These are phyloP conservation scores for Rutilus rutilus DNA, from an alignment of 2,113 vertebrate species.

Conservation along the genomic window DNA sequence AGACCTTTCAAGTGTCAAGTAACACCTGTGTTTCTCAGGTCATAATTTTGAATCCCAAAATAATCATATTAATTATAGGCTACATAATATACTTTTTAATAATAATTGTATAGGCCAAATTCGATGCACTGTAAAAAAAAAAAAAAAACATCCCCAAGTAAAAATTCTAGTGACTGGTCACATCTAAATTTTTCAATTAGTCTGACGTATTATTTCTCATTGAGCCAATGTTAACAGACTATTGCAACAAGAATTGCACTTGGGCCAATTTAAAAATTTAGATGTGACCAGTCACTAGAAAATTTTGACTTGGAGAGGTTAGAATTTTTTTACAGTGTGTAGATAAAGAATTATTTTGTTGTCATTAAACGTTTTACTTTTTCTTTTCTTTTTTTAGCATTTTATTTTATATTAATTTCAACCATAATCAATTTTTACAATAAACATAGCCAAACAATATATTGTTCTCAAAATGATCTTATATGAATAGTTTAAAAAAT, in stretches of 20 bases:
- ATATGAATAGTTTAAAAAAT: not conserved
- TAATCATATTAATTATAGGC: not conserved
- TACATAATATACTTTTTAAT: not conserved
- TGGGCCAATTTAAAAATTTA: too few species aligned
- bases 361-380: not conserved
- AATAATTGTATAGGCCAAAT: not conserved
- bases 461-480: not conserved
- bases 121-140: too few species aligned
- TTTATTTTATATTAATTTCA: not conserved
- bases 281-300: too few species aligned
- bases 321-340: too few species aligned
- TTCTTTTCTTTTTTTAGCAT: not conserved
- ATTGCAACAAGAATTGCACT: too few species aligned
- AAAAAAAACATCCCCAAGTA: too few species aligned
- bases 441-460: not conserved
- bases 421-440: not conserved
- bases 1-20: not conserved
- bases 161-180: too few species aligned
- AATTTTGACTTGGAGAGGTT: too few species aligned
- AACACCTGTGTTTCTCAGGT: not conserved
- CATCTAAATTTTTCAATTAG: too few species aligned
- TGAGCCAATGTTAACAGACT: too few species aligned
- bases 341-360: not conserved
- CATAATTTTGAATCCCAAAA: not conserved
- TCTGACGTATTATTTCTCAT: too few species aligned